phyloP scores from a whole-genome alignment of 1,140 invertebrate species.

The Belonocnema kinseyi region DNA sequence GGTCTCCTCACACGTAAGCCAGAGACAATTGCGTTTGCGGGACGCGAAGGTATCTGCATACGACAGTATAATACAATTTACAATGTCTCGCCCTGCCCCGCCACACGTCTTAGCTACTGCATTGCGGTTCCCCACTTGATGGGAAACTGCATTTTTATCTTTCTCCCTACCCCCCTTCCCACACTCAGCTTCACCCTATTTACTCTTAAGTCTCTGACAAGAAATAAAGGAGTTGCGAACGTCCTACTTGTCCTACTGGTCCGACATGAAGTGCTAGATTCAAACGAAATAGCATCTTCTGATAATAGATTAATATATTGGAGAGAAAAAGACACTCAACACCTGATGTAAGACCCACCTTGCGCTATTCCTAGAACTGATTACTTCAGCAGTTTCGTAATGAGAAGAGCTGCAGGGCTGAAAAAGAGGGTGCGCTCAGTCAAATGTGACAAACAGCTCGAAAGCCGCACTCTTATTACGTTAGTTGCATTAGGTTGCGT shows the following conservation, averaged over 20 bases:
- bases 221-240: slow-evolving; percentile 2
- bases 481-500: too few relatives aligned
- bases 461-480: too few relatives aligned
- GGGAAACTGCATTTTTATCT: slow-evolving; percentile 63
- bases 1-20: slow-evolving; percentile 42
- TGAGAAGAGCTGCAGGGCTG: too few relatives aligned
- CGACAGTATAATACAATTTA: slow-evolving; percentile 68
- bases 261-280: background rate
- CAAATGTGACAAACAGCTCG: too few relatives aligned
- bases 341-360: too few relatives aligned
- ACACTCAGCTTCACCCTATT: slow-evolving; percentile 43
- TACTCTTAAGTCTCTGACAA: slow-evolving; percentile 26
- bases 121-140: slow-evolving; percentile 68
- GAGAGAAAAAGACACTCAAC: background rate
- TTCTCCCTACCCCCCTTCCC: slow-evolving; percentile 40
- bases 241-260: background rate
- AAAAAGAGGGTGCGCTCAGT: too few relatives aligned
- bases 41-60: slow-evolving; percentile 59
- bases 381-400: too few relatives aligned
- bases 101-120: slow-evolving; percentile 47
- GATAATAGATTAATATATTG: background rate
- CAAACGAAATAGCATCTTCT: slow-evolving; percentile 16
- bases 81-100: slow-evolving; percentile 49
- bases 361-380: too few relatives aligned
- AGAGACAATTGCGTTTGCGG: slow-evolving; percentile 64